A percentile compares a stretch with the other conserved stretches of the same genome.
Conservation (phyloP, 35 echinoderm and acorn worm species). For the Anneissia japonica region DNA sequence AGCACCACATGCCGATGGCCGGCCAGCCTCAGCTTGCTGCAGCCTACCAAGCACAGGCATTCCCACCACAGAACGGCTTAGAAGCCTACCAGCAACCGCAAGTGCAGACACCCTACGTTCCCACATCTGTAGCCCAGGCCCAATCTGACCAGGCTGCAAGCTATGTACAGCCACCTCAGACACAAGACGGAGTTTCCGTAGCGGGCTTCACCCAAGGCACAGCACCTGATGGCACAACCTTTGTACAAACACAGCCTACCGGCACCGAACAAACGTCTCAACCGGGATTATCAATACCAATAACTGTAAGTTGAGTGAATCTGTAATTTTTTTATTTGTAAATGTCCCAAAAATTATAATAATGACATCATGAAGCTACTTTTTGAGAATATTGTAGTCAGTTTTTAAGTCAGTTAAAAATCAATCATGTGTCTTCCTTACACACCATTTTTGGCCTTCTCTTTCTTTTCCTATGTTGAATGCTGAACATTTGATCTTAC, state of each 20-base stretch:
- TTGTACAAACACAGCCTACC: neutral
- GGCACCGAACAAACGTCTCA: neutral
- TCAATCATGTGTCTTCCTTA: too few species aligned
- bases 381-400: too few species aligned
- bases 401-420: too few species aligned
- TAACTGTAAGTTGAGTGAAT: neutral
- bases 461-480: too few species aligned
- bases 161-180: conserved; percentile 2
- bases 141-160: neutral
- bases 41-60: conserved; percentile 7
- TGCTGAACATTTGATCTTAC: too few species aligned
- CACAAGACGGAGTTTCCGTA: neutral
- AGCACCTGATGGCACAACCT: neutral
- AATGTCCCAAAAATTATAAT: too few species aligned
- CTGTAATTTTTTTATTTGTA: too few species aligned
- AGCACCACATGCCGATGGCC: conserved; percentile 10
- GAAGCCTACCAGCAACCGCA: neutral
- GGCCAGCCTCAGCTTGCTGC: conserved; percentile 12
- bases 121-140: neutral
- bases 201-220: neutral
- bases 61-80: conserved; percentile 1
- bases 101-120: neutral
- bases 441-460: too few species aligned
- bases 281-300: neutral
- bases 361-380: too few species aligned